A percentile compares a stretch with the other conserved stretches of the same genome.
Evolutionary conservation across 2,113 vertebrate species (phyloP).

Genomic region (Pogona vitticeps): DNA sequence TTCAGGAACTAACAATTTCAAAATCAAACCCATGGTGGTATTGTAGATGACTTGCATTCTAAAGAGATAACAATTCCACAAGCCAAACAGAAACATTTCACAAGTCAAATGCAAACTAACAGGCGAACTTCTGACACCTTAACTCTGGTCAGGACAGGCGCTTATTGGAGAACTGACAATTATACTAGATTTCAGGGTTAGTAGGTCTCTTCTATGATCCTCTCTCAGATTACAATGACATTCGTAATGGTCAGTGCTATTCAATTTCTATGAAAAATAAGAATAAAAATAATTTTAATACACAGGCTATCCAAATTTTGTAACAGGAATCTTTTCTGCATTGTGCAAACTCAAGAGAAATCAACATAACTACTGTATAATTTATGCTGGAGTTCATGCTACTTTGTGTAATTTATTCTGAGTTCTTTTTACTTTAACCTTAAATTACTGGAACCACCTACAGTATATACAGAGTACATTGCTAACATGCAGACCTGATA

Average conservation of each 20-base stretch:
- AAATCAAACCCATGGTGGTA: neutral
- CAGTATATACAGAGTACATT: neutral
- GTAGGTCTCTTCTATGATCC: neutral
- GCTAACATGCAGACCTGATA: neutral
- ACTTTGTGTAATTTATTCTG: neutral
- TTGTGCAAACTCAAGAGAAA: neutral
- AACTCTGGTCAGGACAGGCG: neutral
- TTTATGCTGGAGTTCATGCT: too few species aligned
- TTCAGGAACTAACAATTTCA: neutral
- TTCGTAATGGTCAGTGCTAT: neutral
- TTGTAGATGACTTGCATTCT: neutral
- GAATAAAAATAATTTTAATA: neutral
- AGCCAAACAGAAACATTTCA: neutral
- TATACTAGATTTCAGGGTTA: neutral
- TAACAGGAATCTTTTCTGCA: neutral
- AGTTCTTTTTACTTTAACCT: neutral
- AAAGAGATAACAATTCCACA: neutral
- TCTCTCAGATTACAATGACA: neutral
- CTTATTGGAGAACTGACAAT: neutral
- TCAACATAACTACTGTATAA: too few species aligned
- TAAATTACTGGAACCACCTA: neutral
- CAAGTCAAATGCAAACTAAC: neutral
- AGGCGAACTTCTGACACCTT: neutral
- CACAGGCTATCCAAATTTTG: neutral
- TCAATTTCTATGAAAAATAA: too few species aligned